A percentile compares a stretch with the other conserved stretches of the same genome.
These are phyloP conservation scores for Eira barbara DNA, from an alignment of 2,113 vertebrate species.

Conservation along the genomic window DNA sequence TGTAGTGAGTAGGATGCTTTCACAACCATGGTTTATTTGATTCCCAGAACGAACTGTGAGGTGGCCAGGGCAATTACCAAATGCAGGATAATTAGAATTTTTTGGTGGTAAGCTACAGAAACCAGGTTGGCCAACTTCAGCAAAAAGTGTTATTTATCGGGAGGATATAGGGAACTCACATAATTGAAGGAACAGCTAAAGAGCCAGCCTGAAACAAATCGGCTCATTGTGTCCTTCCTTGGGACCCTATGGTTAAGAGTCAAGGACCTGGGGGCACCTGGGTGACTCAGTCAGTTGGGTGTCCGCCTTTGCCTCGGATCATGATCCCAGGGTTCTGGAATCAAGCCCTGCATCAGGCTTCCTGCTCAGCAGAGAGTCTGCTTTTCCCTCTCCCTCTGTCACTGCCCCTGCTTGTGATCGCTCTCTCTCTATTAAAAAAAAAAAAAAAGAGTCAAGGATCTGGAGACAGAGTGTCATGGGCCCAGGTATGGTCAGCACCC, in stretches of 20 bases:
- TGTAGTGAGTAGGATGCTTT: background rate
- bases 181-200: background rate
- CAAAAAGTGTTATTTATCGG: background rate
- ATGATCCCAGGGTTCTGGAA: too few relatives aligned
- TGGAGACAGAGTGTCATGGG: background rate
- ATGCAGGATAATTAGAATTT: background rate
- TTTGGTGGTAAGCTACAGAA: background rate
- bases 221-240: background rate
- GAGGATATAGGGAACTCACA: background rate
- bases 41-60: background rate
- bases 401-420: too few relatives aligned
- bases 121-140: background rate
- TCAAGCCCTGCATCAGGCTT: too few relatives aligned
- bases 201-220: background rate
- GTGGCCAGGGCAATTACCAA: background rate
- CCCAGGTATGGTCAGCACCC: accelerated
- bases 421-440: too few relatives aligned
- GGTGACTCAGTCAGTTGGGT: too few relatives aligned
- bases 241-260: background rate
- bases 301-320: too few relatives aligned
- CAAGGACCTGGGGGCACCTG: background rate
- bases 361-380: too few relatives aligned
- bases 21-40: background rate
- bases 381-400: too few relatives aligned
- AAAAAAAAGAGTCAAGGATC: too few relatives aligned